These are phyloP conservation scores for Agrotis clavis DNA, from an alignment of 2,888 invertebrate genomes.

Conservation along the genomic window DNA sequence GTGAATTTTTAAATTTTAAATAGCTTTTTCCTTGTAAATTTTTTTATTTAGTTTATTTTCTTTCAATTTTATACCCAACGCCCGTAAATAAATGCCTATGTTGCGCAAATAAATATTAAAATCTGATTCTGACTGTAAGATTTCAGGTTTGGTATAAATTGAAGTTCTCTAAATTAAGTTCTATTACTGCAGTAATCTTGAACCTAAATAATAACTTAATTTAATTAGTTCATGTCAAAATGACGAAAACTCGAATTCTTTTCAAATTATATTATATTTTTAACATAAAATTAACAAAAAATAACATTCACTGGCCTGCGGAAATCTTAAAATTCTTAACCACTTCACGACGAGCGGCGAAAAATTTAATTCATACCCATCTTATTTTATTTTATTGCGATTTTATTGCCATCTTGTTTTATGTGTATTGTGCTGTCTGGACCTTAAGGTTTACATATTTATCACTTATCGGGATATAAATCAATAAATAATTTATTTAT, in stretches of 20 bases:
- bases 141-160: too few species aligned
- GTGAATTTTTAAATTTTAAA: too few species aligned
- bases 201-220: too few species aligned
- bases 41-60: too few species aligned
- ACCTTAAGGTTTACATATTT: slow-evolving; percentile 47
- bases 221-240: not conserved
- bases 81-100: too few species aligned
- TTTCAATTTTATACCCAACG: too few species aligned
- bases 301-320: slow-evolving; percentile 18
- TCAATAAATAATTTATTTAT: slow-evolving; percentile 50
- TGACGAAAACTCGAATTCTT: not conserved
- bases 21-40: too few species aligned
- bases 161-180: too few species aligned
- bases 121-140: too few species aligned
- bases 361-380: slow-evolving; percentile 34
- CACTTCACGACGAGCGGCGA: slow-evolving; percentile 20
- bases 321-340: slow-evolving; percentile 39
- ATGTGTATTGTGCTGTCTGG: slow-evolving; percentile 40
- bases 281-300: not conserved
- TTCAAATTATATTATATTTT: not conserved
- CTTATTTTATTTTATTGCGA: slow-evolving; percentile 63
- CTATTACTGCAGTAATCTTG: too few species aligned
- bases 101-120: too few species aligned
- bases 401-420: too few species aligned
- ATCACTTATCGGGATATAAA: slow-evolving; percentile 57